Conservation (phyloP, 2,797 vertebrate species). For the Stomatorhinus walkeri region DNA sequence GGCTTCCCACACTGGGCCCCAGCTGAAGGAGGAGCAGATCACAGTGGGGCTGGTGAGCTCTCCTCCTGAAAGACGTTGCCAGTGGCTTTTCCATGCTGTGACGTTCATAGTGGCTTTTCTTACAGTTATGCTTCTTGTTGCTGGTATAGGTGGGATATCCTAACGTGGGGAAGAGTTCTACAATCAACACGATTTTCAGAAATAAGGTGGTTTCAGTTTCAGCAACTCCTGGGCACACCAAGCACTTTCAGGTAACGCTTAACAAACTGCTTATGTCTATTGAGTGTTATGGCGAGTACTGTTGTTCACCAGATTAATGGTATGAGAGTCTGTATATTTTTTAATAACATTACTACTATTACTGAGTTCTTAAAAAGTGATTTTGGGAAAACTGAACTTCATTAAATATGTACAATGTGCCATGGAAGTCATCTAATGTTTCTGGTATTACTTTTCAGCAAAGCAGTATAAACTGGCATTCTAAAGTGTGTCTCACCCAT, state of each 20-base stretch:
- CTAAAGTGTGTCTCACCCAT: not conserved
- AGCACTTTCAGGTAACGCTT: constrained; percentile 87
- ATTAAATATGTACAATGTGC: not conserved
- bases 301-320: not conserved
- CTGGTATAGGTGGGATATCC: constrained; percentile 85
- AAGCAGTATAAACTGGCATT: not conserved
- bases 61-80: not conserved
- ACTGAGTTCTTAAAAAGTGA: not conserved
- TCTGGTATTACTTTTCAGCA: not conserved
- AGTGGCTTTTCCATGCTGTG: not conserved
- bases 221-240: constrained; percentile 90
- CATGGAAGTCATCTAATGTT: not conserved
- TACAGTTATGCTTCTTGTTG: constrained; percentile 1
- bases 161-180: constrained; percentile 96
- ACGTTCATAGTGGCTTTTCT: not conserved
- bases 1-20: constrained; percentile 60
- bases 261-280: not conserved
- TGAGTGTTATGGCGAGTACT: not conserved
- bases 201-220: constrained; percentile 97
- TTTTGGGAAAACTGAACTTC: not conserved
- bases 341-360: not conserved
- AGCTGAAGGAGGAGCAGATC: constrained; percentile 72
- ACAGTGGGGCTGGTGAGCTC: constrained; percentile 82
- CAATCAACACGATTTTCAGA: constrained; percentile 93
- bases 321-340: not conserved